Conservation (phyloP, 2,113 vertebrate genomes). For the Tychaedon coryphoeus region DNA sequence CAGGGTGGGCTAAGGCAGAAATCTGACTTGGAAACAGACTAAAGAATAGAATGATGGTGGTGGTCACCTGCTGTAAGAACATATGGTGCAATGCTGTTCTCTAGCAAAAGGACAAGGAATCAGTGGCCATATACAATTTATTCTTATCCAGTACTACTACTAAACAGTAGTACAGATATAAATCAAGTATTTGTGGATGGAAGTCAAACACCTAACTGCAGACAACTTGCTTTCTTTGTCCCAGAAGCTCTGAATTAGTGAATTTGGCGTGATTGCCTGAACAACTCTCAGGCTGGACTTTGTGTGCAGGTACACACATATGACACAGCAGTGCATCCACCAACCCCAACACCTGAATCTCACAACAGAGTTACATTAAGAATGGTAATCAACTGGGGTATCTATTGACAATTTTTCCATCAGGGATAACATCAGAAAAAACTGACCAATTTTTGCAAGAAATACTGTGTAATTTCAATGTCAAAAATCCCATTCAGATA, state of each 20-base stretch:
- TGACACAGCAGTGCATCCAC: neutral
- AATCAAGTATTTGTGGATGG: neutral
- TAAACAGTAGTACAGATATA: neutral
- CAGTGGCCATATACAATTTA: neutral
- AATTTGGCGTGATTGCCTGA: neutral
- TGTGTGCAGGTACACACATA: neutral
- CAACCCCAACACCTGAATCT: neutral
- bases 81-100: neutral
- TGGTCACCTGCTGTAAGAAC: neutral
- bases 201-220: neutral
- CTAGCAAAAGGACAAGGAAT: neutral
- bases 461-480: neutral
- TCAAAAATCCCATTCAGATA: neutral
- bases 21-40: neutral
- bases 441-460: neutral
- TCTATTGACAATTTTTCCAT: neutral
- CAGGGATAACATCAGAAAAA: neutral
- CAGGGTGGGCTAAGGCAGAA: neutral
- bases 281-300: neutral
- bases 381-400: neutral
- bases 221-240: neutral
- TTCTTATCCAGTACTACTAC: neutral
- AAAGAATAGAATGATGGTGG: neutral
- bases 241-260: neutral
- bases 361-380: neutral